Evolutionary conservation across 2,797 vertebrate species (phyloP).

Genomic region (Muraenolepis orangiensis): DNA sequence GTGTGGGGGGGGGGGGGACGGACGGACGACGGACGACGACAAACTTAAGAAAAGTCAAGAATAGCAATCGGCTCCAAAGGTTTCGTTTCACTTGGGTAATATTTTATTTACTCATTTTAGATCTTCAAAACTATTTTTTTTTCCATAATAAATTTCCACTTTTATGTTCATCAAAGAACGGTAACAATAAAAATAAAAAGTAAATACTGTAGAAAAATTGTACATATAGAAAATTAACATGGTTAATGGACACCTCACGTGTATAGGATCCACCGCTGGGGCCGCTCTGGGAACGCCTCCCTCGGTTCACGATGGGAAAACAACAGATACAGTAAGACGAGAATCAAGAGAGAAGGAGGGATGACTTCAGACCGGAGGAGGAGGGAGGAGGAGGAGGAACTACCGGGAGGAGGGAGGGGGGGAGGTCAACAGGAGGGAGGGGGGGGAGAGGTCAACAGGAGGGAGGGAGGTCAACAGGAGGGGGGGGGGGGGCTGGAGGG

Average conservation of each 20-base stretch:
- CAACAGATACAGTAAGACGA: conserved; percentile 55
- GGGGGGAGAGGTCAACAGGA: conserved; percentile 19
- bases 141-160: conserved; percentile 82
- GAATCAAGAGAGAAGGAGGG: conserved; percentile 36
- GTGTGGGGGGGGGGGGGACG: not conserved
- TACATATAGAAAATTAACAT: conserved; percentile 84
- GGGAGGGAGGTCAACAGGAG: conserved; percentile 25
- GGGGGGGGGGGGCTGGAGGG: not conserved
- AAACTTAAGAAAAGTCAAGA: conserved; percentile 33
- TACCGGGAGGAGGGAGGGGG: not conserved
- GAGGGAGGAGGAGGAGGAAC: too few species aligned
- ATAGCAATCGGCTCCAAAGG: conserved; percentile 31
- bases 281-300: conserved; percentile 61
- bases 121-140: conserved; percentile 87
- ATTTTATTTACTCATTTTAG: conserved; percentile 83
- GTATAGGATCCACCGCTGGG: conserved; percentile 58
- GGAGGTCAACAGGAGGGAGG: conserved; percentile 26
- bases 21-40: not conserved
- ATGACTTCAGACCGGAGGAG: conserved; percentile 23
- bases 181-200: conserved; percentile 86
- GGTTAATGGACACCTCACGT: conserved; percentile 76
- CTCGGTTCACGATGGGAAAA: conserved; percentile 61
- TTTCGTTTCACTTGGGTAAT: conserved; percentile 76
- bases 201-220: conserved; percentile 84
- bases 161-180: conserved; percentile 85